Conservation (phyloP, 2,888 invertebrate genomes). For the Resseliella maxima region DNA sequence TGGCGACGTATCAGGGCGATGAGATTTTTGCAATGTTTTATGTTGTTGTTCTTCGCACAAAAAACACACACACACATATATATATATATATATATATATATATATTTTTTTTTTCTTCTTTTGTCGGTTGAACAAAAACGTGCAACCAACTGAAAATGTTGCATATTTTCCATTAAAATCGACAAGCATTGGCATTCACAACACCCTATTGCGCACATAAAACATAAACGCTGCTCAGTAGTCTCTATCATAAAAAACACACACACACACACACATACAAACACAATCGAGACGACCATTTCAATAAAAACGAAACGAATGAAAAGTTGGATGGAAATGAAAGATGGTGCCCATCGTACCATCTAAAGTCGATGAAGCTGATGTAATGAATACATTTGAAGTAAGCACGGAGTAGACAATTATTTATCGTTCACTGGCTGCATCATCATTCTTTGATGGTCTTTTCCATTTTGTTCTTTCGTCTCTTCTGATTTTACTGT, state of each 20-base stretch:
- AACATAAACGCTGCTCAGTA: conserved; percentile 25
- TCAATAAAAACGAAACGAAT: conserved; percentile 20
- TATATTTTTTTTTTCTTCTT: too few relatives aligned
- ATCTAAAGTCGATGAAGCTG: conserved; percentile 43
- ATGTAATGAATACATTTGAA: conserved; percentile 51
- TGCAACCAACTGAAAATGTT: not conserved
- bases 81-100: too few relatives aligned
- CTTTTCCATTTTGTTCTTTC: conserved; percentile 26
- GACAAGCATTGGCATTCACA: conserved; percentile 11
- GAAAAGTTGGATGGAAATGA: not conserved
- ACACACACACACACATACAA: not conserved
- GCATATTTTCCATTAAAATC: not conserved
- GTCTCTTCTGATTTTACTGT: not conserved
- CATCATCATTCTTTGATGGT: conserved; percentile 29
- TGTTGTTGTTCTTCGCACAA: not conserved
- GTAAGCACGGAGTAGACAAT: conserved; percentile 41
- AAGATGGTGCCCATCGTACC: conserved; percentile 22
- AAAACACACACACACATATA: too few relatives aligned
- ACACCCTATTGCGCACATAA: conserved; percentile 48
- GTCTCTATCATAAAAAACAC: not conserved
- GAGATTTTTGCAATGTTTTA: not conserved
- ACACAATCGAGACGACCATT: not conserved
- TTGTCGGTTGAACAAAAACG: not conserved
- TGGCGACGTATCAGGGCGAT: conserved; percentile 6
- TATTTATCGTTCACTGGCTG: conserved; percentile 41